Base-by-base conservation (phyloP, 2,888 invertebrate species). In the Chrysotoxum bicinctum region DNA sequence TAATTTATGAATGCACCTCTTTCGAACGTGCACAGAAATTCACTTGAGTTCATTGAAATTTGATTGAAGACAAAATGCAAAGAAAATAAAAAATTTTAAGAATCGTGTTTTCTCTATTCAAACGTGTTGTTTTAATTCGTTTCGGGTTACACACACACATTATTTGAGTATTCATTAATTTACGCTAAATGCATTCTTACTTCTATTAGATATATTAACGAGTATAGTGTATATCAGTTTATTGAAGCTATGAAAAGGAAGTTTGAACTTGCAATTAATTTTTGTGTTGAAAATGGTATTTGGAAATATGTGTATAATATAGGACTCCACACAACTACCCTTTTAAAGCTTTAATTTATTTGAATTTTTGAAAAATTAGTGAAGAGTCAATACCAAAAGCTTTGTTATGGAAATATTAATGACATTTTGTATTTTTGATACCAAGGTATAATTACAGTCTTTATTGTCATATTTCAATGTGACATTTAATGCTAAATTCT, bases 1-100 rank as follows among this genome's bases (percentile, higher is more conserved):
- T 79, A 68, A 81, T 76, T 70, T 81, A 81, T 76, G 64, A 70
- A 30, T 58, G 64, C 70, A 75, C 50, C 30, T 43, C 66, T 30
- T 35, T 52, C 21, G 50, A 81, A 81, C 76, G 76, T 81, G 81
- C 76, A 52, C 72, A 35, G 50, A 69, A 40, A 43, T 69, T 72
- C 66, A 48, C 12, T 70, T 72, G 43, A 56, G 32, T 72, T 72
- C 26, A 76, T 70, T 32, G 64, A 58, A 81, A 76, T 66, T 75
- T 37, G 26, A 72, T 37, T 37, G 43, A 60, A 68, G 56, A 43
- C 52, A 48, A 70, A 43, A 70, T 48, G 23, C 48, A 48, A 35
- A 60, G 40, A 50, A 54, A 74, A 52, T 70, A 66, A 43, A 56
- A 70, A 76, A 70, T 32, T 50, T 66, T 64, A 77, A 72, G 21